Conservation (phyloP, 2,797 vertebrate species). For the Etheostoma perlongum region DNA sequence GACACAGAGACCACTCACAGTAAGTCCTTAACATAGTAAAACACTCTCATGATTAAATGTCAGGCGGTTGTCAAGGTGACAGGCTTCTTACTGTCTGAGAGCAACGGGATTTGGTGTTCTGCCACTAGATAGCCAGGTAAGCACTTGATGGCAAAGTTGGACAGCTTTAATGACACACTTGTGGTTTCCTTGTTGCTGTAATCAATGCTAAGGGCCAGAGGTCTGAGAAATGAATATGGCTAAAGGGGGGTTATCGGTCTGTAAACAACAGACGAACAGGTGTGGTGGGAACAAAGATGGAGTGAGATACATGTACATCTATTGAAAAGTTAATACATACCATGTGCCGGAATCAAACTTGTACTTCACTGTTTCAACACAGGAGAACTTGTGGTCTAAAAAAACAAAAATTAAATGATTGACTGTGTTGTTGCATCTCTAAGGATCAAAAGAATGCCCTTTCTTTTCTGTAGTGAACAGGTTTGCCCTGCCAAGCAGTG, state of each 20-base stretch:
- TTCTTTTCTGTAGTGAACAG: slow-evolving; percentile 13
- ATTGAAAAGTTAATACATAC: slow-evolving; percentile 80
- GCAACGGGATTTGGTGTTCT: slow-evolving; percentile 62
- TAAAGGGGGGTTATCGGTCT: slow-evolving; percentile 28
- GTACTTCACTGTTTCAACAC: slow-evolving; percentile 91
- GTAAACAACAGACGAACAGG: slow-evolving; percentile 48
- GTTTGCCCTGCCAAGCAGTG: slow-evolving; percentile 27
- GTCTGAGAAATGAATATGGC: slow-evolving; percentile 48
- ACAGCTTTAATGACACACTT: slow-evolving; percentile 79
- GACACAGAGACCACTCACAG: slow-evolving; percentile 44
- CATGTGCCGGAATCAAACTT: slow-evolving; percentile 97
- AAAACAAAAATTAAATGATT: slow-evolving; percentile 19
- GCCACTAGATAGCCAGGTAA: slow-evolving; percentile 74
- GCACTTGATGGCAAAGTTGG: slow-evolving; percentile 81
- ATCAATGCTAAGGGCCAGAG: slow-evolving; percentile 64
- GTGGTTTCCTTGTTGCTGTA: slow-evolving; percentile 72
- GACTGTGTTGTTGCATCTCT: neutral
- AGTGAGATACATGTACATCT: neutral
- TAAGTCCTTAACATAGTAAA: slow-evolving; percentile 56
- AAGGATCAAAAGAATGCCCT: neutral
- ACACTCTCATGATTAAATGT: slow-evolving; percentile 70
- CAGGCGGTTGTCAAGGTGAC: slow-evolving; percentile 66
- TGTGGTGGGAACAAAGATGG: slow-evolving; percentile 28
- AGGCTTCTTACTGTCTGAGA: slow-evolving; percentile 63
- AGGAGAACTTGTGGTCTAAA: slow-evolving; percentile 89